Percentiles rank a stretch among this genome's conserved stretches.
phyloP scores from a whole-genome alignment of 23 tunicate genomes.

The Ascidia mentula region DNA sequence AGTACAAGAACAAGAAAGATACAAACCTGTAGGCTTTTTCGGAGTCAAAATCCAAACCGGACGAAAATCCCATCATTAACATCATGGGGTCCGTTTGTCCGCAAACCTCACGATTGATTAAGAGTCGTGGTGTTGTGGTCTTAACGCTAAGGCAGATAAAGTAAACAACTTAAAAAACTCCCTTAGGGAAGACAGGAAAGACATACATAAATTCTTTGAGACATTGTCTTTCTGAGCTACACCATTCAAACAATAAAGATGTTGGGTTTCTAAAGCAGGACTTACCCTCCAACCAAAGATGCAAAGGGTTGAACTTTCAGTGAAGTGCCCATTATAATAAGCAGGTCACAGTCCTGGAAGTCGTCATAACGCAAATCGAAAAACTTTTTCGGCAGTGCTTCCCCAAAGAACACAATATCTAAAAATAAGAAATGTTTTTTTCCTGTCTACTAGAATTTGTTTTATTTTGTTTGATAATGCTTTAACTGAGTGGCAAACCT shows the following conservation, averaged over 20 bases:
- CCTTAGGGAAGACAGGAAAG: neutral
- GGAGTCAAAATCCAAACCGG: constrained; percentile 67
- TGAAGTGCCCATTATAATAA: constrained; percentile 86
- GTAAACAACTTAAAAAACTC: neutral
- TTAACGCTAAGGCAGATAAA: constrained; percentile 39
- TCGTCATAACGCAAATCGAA: constrained; percentile 36
- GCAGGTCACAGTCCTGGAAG: constrained; percentile 66
- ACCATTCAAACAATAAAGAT: neutral
- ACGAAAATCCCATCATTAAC: constrained; percentile 36
- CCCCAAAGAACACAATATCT: constrained; percentile 93
- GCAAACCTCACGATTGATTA: constrained; percentile 77
- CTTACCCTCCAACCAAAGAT: constrained; percentile 45
- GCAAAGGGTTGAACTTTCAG: constrained; percentile 91
- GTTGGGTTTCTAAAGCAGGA: neutral
- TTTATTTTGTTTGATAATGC: neutral
- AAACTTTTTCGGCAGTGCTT: constrained; percentile 57
- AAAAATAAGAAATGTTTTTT: too few species aligned
- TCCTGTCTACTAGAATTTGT: too few species aligned
- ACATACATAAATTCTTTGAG: neutral
- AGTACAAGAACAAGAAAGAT: too few species aligned
- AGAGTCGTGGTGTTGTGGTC: constrained; percentile 55
- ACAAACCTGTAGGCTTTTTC: constrained; percentile 79
- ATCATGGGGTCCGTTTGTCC: constrained; percentile 50
- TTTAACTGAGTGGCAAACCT: neutral
- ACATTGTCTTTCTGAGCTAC: too few species aligned